Base-by-base conservation (phyloP, 2,888 invertebrate species). In the Cerastoderma edule region DNA sequence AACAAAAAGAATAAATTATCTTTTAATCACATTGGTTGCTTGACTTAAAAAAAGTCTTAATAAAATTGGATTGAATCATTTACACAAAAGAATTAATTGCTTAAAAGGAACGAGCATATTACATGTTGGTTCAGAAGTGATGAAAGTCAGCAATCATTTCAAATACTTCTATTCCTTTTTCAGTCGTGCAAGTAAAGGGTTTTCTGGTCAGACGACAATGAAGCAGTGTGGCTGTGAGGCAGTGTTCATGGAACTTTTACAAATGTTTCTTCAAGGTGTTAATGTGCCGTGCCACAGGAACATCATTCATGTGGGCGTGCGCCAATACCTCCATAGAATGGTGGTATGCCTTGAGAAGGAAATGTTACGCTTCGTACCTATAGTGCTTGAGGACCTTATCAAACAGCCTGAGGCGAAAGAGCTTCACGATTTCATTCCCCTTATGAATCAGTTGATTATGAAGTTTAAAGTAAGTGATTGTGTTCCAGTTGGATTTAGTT, bases 141-240 rank as follows among this genome's bases (percentile, higher is more conserved):
- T n/a, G n/a, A n/a, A n/a, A n/a, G n/a, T n/a, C n/a, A n/a, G n/a
- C n/a, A n/a, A n/a, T n/a, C n/a, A n/a, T n/a, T n/a, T n/a, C n/a
- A n/a, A n/a, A n/a, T n/a, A n/a, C n/a, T n/a, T n/a, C n/a, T 13
- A 13, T 48, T 48, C 19, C 6, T 35, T 28, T 87, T 88, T 67
- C 85, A 94, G 94, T 80, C 93, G 94, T 24, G 93, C 94, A 63
- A 94, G 94, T 84, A 95, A 95, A 90, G 94, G 94, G 1, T 95
- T 95, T 88, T 94, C 93, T 35, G 94, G 93, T 83, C 93, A 93
- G 54, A 92, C 93, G 82, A 94, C 93, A 1, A 94, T 95, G 93
- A 93, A 93, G 85, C 88, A 91, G 50, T 93, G 93, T 85, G 93
- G 93, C 33, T 94, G 94, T 88, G 92, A 93, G 28, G 91, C 93